Conservation (phyloP, 2,888 invertebrate genomes). For the Dexiosoma caninum region DNA sequence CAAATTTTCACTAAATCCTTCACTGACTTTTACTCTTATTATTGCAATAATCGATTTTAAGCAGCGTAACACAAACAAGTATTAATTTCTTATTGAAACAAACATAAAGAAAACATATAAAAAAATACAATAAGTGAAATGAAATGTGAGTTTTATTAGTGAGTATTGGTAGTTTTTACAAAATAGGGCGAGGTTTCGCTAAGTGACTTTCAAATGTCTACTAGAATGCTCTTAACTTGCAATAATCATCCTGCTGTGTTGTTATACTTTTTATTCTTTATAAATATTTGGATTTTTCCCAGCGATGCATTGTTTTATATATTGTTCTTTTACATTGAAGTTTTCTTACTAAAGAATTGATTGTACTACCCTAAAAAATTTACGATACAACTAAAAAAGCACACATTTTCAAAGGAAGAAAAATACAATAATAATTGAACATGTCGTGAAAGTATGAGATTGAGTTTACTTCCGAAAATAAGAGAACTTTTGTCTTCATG, state of each 20-base stretch:
- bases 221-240: conserved; percentile 34
- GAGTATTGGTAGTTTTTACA: neutral
- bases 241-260: conserved; percentile 10
- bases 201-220: conserved; percentile 47
- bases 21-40: conserved; percentile 35
- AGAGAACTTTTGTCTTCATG: neutral
- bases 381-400: neutral
- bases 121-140: neutral
- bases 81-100: conserved; percentile 19
- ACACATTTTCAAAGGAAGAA: neutral
- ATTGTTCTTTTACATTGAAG: conserved; percentile 26
- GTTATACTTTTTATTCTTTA: conserved; percentile 4
- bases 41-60: conserved; percentile 6
- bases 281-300: neutral
- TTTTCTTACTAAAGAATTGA: neutral
- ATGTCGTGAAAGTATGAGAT: neutral
- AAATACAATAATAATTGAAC: conserved; percentile 4
- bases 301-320: conserved; percentile 18
- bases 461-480: neutral
- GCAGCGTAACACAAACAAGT: conserved; percentile 19
- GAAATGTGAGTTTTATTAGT: conserved; percentile 17
- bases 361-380: conserved; percentile 20
- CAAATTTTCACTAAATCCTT: conserved; percentile 12
- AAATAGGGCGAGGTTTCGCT: conserved; percentile 37
- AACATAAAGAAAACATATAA: neutral